A percentile compares a stretch with the other conserved stretches of the same genome.
phyloP scores from a whole-genome alignment of 2,888 invertebrate genomes.

The Scaptomyza parva region DNA sequence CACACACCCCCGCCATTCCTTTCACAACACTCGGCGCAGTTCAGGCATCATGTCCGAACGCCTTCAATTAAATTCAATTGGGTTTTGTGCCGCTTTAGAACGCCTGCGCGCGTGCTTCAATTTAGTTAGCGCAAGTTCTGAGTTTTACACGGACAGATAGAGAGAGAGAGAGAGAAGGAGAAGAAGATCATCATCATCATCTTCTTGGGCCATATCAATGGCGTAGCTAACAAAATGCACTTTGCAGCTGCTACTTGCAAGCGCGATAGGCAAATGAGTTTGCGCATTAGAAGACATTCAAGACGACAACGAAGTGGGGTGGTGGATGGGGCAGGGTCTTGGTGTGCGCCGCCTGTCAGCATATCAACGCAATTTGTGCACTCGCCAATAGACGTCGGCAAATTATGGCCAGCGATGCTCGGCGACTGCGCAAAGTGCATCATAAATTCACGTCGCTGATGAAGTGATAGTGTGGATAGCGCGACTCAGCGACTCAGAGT shows the following conservation, averaged over 20 bases:
- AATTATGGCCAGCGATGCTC: slow-evolving; percentile 73
- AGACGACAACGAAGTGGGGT: not conserved
- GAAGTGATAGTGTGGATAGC: slow-evolving; percentile 70
- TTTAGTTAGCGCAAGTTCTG: slow-evolving; percentile 59
- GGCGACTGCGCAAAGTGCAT: slow-evolving; percentile 77
- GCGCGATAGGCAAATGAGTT: slow-evolving; percentile 74
- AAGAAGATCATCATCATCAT: slow-evolving; percentile 26
- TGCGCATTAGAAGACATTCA: slow-evolving; percentile 62
- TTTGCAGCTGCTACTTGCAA: slow-evolving; percentile 51
- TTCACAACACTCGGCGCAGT: not conserved
- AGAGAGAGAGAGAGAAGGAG: not conserved
- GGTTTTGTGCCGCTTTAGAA: slow-evolving; percentile 63
- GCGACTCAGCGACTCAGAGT: slow-evolving; percentile 18
- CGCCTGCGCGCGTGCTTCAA: slow-evolving; percentile 79
- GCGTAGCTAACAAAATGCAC: slow-evolving; percentile 64
- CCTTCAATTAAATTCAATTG: slow-evolving; percentile 79
- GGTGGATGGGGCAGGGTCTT: not conserved
- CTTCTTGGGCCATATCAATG: slow-evolving; percentile 36
- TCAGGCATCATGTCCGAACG: slow-evolving; percentile 39
- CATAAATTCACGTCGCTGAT: slow-evolving; percentile 80
- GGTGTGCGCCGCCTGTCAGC: slow-evolving; percentile 77
- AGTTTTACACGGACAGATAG: not conserved
- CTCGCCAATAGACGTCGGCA: slow-evolving; percentile 73
- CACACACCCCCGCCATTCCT: slow-evolving; percentile 1
- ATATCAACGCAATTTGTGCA: slow-evolving; percentile 79